These are phyloP conservation scores for Triplophysa rosa DNA, from an alignment of 2,113 vertebrate species.

Conservation along the genomic window DNA sequence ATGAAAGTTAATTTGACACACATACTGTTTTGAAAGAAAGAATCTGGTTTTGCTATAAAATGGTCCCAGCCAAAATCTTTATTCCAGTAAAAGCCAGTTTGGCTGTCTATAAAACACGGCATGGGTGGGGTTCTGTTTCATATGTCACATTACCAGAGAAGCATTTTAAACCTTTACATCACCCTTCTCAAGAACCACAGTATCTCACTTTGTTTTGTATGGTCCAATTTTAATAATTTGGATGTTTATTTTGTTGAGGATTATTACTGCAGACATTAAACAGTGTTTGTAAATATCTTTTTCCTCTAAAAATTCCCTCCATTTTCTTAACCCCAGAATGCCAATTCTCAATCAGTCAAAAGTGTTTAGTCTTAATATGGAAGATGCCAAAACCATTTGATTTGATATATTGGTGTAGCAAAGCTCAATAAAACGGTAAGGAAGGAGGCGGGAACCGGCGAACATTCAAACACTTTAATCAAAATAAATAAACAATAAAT, in stretches of 20 bases:
- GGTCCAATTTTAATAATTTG: not conserved
- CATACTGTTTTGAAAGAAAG: conserved; percentile 9
- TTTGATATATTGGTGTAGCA: too few relatives aligned
- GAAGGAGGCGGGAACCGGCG: too few relatives aligned
- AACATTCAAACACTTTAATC: too few relatives aligned
- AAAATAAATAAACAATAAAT: too few relatives aligned
- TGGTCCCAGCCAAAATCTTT: conserved; percentile 29
- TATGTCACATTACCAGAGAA: conserved; percentile 40
- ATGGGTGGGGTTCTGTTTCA: conserved; percentile 26
- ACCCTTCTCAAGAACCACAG: not conserved
- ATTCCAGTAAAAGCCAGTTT: conserved; percentile 45
- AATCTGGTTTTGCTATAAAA: conserved; percentile 16
- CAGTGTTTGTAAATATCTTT: not conserved
- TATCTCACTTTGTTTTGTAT: not conserved
- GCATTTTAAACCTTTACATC: conserved; percentile 7
- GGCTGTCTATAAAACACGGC: conserved; percentile 41
- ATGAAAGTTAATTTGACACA: conserved; percentile 7
- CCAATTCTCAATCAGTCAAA: not conserved
- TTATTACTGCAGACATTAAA: not conserved
- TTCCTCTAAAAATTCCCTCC: not conserved
- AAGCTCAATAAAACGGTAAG: too few relatives aligned
- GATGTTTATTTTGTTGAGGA: not conserved
- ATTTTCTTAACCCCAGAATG: not conserved
- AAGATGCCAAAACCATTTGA: not conserved
- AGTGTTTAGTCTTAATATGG: not conserved